Conservation (phyloP, 2,113 vertebrate species). For the Pseudorectes ferrugineus region DNA sequence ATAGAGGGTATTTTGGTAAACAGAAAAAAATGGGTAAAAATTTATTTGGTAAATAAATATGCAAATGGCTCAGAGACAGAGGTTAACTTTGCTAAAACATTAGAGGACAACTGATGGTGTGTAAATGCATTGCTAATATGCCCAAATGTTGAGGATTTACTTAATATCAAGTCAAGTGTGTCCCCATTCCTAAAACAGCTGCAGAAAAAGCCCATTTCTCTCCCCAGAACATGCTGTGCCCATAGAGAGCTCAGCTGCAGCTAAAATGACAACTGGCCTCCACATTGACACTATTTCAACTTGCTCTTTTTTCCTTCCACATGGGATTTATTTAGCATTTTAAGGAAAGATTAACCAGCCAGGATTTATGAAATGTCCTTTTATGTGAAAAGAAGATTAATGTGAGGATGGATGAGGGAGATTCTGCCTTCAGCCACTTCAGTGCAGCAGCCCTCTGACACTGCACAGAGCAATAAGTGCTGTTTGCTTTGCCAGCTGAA, state of each 20-base stretch:
- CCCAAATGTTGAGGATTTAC: not conserved
- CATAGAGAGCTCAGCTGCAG: not conserved
- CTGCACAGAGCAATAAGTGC: not conserved
- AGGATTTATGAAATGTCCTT: constrained; percentile 36
- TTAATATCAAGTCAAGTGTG: not conserved
- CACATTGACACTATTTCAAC: not conserved
- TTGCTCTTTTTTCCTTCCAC: not conserved
- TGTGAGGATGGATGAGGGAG: not conserved
- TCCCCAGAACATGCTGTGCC: not conserved
- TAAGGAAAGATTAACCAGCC: not conserved
- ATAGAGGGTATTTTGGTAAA: not conserved
- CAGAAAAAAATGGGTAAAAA: not conserved
- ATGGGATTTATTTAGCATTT: not conserved
- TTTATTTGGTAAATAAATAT: not conserved
- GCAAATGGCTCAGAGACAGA: not conserved
- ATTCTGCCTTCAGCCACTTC: not conserved
- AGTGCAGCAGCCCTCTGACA: not conserved
- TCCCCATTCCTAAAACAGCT: not conserved
- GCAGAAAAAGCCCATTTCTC: not conserved
- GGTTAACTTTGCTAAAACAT: not conserved
- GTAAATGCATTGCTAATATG: not conserved
- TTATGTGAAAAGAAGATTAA: constrained; percentile 51
- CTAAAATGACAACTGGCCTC: not conserved
- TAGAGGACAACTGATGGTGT: not conserved
- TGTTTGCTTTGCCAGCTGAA: not conserved